Evolutionary conservation across 2,888 invertebrate genomes (phyloP), one percentile per base, ranked within the genome.

Genomic region (Cordilura impudica): DNA sequence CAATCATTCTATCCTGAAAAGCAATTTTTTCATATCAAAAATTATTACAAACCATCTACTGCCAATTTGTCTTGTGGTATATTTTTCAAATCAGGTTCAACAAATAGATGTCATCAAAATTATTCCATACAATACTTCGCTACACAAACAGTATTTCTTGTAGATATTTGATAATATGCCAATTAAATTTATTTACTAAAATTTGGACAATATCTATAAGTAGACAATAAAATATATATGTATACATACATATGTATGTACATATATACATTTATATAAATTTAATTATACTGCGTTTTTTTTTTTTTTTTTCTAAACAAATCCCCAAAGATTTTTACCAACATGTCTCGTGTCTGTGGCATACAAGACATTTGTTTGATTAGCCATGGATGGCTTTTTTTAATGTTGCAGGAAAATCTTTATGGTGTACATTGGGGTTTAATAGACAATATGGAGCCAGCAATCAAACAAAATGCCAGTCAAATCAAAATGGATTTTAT

Each of bases 391-490:
- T 39, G 35, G 6, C 26, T 26, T 26, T 26, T 26, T 26, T 26
- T 26, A 14, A 29, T 53, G 29, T 10, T n/a, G 19, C 23, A n/a
- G 12, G 51, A 26, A 19, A 23, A 12, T 12, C n/a, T 49, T 23
- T 49, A 39, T 53, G 12, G 5, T 26, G 26, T 26, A n/a, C 14
- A 26, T 23, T 23, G n/a, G n/a, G n/a, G 26, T 49, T 69, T 29
- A 39, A 56, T 69, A 79, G 79, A 79, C 75, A n/a, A 71, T 67
- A 56, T 67, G 79, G 79, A 71, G 75, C 79, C 79, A 66, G 29
- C 26, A 60, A 51, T 63, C 39, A 56, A 65, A 8, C 4, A 56
- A 56, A 31, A 56, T 56, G 51, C 51, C 51, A 51, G 51, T 23
- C 51, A 51, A 51, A 51, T 51, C 51, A 14, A 51, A 51, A 51